phyloP scores from a whole-genome alignment of 2,113 vertebrate species.

The Diadophis punctatus region DNA sequence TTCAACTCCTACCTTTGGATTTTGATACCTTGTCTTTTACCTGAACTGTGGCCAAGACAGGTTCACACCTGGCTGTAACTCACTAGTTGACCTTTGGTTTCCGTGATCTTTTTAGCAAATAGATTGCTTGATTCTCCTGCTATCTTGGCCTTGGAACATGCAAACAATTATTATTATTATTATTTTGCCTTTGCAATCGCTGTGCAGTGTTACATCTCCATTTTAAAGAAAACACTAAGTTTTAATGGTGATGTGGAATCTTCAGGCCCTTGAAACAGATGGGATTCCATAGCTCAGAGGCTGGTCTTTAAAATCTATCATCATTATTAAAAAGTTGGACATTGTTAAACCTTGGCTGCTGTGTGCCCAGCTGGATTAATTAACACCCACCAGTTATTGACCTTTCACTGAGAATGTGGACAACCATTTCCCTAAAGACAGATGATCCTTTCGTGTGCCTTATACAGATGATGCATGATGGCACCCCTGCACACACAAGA shows the following conservation, averaged over 20 bases:
- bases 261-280: conserved; percentile 57
- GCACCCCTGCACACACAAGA: conserved; percentile 41
- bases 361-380: conserved; percentile 71
- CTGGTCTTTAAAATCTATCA: conserved; percentile 63
- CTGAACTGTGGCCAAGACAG: background rate
- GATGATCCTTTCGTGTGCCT: conserved; percentile 60
- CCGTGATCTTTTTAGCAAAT: background rate
- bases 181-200: background rate
- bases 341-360: conserved; percentile 64
- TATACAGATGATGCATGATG: conserved; percentile 49
- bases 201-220: background rate
- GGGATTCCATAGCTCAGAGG: conserved; percentile 58
- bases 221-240: background rate
- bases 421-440: conserved; percentile 62
- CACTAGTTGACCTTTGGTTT: background rate
- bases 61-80: background rate
- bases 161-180: background rate
- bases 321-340: conserved; percentile 61
- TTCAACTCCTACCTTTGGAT: background rate
- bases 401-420: conserved; percentile 64
- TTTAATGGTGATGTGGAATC: background rate
- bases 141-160: background rate
- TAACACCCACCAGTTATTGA: conserved; percentile 70
- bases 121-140: background rate
- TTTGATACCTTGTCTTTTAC: background rate